phyloP scores from a whole-genome alignment of 2,888 invertebrate species.

The Synanthedon formicaeformis region DNA sequence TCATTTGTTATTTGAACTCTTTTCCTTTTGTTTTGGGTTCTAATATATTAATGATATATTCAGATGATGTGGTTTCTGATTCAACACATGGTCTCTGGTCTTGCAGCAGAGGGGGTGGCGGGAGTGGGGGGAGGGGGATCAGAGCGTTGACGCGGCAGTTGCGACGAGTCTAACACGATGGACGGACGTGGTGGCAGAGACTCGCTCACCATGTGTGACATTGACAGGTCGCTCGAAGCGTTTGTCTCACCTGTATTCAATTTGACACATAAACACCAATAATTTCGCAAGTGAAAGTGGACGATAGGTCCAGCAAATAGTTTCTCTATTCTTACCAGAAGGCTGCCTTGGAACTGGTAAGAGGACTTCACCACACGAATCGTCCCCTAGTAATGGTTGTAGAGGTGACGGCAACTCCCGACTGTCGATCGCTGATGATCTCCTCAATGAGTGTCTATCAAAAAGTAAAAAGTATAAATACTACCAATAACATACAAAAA shows the following conservation, averaged over 20 bases:
- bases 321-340: constrained; percentile 31
- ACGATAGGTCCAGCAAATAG: too few relatives aligned
- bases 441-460: constrained; percentile 51
- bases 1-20: too few relatives aligned
- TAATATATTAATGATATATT: too few relatives aligned
- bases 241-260: constrained; percentile 52
- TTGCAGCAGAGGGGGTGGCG: constrained; percentile 41
- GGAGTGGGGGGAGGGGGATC: constrained; percentile 42
- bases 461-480: background rate
- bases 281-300: too few relatives aligned
- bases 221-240: constrained; percentile 61
- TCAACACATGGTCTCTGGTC: constrained; percentile 63
- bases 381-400: constrained; percentile 52
- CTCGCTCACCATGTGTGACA: constrained; percentile 67
- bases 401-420: constrained; percentile 61
- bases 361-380: constrained; percentile 46
- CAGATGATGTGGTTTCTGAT: too few relatives aligned
- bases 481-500: background rate
- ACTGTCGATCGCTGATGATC: constrained; percentile 73
- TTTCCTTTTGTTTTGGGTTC: too few relatives aligned
- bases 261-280: background rate
- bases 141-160: constrained; percentile 60
- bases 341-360: constrained; percentile 63
- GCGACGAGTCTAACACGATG: constrained; percentile 63
- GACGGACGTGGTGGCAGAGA: constrained; percentile 59